These are phyloP conservation scores for Leuciscus waleckii DNA, from an alignment of 2,797 vertebrate species.

Conservation along the genomic window DNA sequence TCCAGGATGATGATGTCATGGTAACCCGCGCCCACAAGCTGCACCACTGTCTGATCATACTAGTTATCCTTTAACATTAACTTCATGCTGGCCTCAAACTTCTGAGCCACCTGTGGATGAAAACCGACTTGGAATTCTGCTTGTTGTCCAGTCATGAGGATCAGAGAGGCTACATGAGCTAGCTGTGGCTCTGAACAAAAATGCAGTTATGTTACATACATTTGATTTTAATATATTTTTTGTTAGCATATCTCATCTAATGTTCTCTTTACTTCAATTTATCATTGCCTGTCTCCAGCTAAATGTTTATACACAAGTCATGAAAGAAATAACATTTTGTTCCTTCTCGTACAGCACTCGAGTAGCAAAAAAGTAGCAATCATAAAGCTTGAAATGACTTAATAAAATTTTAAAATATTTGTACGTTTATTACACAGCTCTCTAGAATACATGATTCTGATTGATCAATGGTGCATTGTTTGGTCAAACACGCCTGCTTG, in stretches of 20 bases:
- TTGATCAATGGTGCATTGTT: not conserved
- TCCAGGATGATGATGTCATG: constrained; percentile 83
- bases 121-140: constrained; percentile 82
- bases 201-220: not conserved
- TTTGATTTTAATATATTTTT: not conserved
- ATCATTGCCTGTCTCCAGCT: not conserved
- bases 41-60: constrained; percentile 76
- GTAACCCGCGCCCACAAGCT: constrained; percentile 83
- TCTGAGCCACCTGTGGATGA: constrained; percentile 72
- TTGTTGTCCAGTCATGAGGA: constrained; percentile 71
- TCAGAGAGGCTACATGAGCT: constrained; percentile 72
- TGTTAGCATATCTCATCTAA: not conserved
- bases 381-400: not conserved
- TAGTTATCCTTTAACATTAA: constrained; percentile 81
- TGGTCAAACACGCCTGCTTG: not conserved
- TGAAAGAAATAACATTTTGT: constrained; percentile 3
- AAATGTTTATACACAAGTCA: constrained; percentile 8
- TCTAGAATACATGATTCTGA: not conserved
- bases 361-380: constrained; percentile 9
- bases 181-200: constrained; percentile 60
- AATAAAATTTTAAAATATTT: not conserved
- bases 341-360: constrained; percentile 1
- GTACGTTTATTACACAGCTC: not conserved
- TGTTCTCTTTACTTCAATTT: not conserved
- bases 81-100: constrained; percentile 72